Evolutionary conservation across 1,140 invertebrate species (phyloP).

Genomic region (Macrosteles quadrilineatus): DNA sequence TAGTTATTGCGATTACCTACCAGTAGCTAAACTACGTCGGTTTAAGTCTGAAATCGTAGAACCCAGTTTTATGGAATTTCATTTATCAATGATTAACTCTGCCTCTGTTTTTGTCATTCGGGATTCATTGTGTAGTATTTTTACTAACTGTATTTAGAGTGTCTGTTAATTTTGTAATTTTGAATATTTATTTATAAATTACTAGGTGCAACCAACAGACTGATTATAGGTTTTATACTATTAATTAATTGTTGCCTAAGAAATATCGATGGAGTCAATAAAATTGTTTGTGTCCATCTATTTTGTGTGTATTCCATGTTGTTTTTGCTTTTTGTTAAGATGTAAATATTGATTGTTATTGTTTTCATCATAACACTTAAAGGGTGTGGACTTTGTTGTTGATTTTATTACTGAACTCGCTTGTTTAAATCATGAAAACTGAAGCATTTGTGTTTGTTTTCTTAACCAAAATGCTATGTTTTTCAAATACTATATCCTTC

Average conservation of each 20-base stretch:
- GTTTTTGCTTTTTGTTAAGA: not conserved
- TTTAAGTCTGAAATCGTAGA: too few species aligned
- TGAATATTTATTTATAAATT: conserved; percentile 25
- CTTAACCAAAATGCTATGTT: too few species aligned
- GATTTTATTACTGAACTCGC: too few species aligned
- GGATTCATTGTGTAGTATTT: too few species aligned
- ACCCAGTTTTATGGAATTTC: too few species aligned
- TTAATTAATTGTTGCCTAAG: conserved; percentile 5
- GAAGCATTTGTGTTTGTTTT: too few species aligned
- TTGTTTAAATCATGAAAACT: too few species aligned
- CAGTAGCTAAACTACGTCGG: too few species aligned
- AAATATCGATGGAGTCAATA: conserved; percentile 6
- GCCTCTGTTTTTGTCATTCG: too few species aligned
- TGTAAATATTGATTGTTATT: not conserved
- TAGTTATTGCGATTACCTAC: not conserved
- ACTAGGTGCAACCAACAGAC: conserved; percentile 22
- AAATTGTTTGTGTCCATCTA: conserved; percentile 7
- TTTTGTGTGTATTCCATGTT: not conserved
- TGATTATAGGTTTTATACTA: conserved; percentile 15
- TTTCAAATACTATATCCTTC: too few species aligned
- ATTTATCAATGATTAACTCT: too few species aligned
- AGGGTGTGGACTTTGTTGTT: too few species aligned
- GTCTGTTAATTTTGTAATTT: conserved; percentile 18
- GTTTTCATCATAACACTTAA: not conserved
- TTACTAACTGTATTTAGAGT: not conserved